These are phyloP conservation scores for Pachypanchax playfairii DNA, from an alignment of 2,113 vertebrate genomes.

Conservation along the genomic window DNA sequence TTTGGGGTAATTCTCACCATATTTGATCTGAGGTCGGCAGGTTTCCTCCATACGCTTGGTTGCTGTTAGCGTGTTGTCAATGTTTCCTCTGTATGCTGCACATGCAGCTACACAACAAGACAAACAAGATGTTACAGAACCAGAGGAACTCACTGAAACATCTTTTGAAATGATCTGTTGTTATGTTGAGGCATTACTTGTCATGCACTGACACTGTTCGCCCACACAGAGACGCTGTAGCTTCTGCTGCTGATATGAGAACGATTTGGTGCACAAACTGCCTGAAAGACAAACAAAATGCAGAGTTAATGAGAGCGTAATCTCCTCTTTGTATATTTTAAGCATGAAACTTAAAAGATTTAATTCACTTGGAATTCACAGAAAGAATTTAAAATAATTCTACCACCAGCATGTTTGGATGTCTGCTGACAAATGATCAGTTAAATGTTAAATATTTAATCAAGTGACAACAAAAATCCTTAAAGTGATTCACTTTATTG, in stretches of 20 bases:
- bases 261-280: constrained; percentile 83
- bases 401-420: too few relatives aligned
- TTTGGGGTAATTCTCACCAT: constrained; percentile 65
- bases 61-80: constrained; percentile 11
- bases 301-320: neutral
- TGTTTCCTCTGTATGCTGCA: constrained; percentile 41
- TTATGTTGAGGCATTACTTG: too few relatives aligned
- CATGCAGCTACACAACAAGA: constrained; percentile 43
- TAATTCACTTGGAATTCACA: too few relatives aligned
- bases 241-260: constrained; percentile 78
- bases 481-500: too few relatives aligned
- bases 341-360: too few relatives aligned
- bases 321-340: too few relatives aligned
- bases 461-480: too few relatives aligned
- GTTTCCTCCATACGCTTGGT: constrained; percentile 22
- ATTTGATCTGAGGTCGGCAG: constrained; percentile 55
- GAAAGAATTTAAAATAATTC: too few relatives aligned
- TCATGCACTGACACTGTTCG: constrained; percentile 86
- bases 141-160: too few relatives aligned
- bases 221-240: constrained; percentile 87
- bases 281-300: constrained; percentile 69
- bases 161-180: too few relatives aligned
- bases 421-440: too few relatives aligned
- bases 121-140: neutral
- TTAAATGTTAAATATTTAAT: too few relatives aligned